These are phyloP conservation scores for Phodopus roborovskii DNA, from an alignment of 2,113 vertebrate genomes.

Conservation along the genomic window DNA sequence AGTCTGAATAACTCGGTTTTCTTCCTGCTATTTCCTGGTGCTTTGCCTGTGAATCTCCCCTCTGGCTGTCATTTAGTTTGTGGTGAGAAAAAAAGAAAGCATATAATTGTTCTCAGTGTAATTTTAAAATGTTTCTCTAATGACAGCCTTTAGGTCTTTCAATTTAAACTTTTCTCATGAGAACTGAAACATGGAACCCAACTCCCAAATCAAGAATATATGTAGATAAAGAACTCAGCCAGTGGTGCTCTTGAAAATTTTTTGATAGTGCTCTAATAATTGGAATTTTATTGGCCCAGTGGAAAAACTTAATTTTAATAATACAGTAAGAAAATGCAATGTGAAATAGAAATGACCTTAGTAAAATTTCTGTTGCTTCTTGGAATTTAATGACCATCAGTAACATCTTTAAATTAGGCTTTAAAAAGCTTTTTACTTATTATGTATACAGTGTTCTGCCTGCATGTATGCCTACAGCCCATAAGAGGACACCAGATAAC, in stretches of 20 bases:
- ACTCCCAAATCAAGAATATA: slow-evolving; percentile 25
- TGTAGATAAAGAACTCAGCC: slow-evolving; percentile 1
- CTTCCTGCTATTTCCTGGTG: slow-evolving; percentile 54
- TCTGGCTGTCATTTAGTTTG: slow-evolving; percentile 69
- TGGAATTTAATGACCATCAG: slow-evolving; percentile 54
- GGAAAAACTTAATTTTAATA: slow-evolving; percentile 58
- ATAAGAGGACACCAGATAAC: neutral
- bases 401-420: neutral
- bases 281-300: slow-evolving; percentile 38
- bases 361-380: slow-evolving; percentile 49
- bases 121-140: slow-evolving; percentile 63
- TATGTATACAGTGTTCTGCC: neutral
- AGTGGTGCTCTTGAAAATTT: slow-evolving; percentile 14
- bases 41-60: slow-evolving; percentile 60
- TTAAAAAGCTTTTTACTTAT: neutral
- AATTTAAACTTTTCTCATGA: slow-evolving; percentile 54
- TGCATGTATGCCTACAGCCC: neutral
- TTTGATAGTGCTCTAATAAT: slow-evolving; percentile 45
- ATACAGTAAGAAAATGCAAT: slow-evolving; percentile 33
- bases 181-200: slow-evolving; percentile 57
- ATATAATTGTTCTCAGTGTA: slow-evolving; percentile 49
- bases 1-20: slow-evolving; percentile 40
- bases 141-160: slow-evolving; percentile 66
- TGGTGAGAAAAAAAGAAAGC: slow-evolving; percentile 63
- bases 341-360: slow-evolving; percentile 11